Conservation (phyloP, 2,113 vertebrate genomes). For the Alethe castanea region DNA sequence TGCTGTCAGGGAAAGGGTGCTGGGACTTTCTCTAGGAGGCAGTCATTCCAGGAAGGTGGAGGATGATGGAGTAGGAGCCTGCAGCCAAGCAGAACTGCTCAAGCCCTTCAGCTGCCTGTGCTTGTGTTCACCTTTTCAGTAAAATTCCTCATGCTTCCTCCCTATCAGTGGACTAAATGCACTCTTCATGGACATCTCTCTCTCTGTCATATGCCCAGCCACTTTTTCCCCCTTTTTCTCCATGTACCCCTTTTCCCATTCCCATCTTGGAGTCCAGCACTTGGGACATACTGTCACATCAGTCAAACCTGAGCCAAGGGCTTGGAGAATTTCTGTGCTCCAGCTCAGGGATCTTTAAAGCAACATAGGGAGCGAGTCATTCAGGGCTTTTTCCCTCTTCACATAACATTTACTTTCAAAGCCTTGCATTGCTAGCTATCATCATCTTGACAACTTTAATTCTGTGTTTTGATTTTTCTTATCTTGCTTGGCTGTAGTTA, state of each 20-base stretch:
- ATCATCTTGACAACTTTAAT: neutral
- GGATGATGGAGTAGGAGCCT: neutral
- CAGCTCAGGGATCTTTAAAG: neutral
- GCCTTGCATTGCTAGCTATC: neutral
- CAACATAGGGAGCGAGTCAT: neutral
- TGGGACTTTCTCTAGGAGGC: neutral
- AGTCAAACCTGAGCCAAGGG: neutral
- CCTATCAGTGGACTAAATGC: neutral
- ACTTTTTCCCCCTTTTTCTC: neutral
- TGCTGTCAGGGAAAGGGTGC: neutral
- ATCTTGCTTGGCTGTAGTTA: neutral
- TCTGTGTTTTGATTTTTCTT: neutral
- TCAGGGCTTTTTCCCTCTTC: neutral
- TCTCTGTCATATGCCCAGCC: neutral
- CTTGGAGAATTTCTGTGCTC: neutral
- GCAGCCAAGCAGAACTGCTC: neutral
- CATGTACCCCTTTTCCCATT: neutral
- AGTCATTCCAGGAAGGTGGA: neutral
- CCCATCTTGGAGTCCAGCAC: neutral
- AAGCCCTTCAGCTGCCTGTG: neutral
- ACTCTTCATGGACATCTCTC: neutral
- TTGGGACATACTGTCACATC: neutral
- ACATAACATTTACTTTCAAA: neutral
- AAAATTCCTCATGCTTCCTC: neutral
- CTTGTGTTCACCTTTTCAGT: neutral